Evolutionary conservation across 2,797 vertebrate genomes (phyloP).

Genomic region (Mus minutoides): DNA sequence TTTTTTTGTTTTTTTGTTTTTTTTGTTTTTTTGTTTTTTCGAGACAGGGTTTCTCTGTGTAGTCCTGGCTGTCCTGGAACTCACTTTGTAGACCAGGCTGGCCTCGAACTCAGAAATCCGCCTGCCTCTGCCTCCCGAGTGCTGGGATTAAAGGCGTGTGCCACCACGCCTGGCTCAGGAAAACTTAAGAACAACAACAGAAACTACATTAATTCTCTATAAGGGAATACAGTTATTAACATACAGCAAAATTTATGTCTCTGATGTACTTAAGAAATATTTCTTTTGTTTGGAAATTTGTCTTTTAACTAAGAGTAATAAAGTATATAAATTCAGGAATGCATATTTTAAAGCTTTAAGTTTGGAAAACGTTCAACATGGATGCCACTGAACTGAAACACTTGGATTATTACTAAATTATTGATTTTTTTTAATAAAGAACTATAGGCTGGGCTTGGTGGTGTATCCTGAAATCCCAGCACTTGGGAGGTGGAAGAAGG

Average conservation of each 20-base stretch:
- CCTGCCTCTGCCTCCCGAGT: too few species aligned
- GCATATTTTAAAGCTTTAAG: conserved; percentile 22
- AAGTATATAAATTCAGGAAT: conserved; percentile 2
- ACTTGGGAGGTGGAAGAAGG: neutral
- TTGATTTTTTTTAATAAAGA: neutral
- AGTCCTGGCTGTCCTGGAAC: too few species aligned
- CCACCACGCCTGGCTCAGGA: too few species aligned
- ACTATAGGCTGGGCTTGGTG: neutral
- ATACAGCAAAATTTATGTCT: neutral
- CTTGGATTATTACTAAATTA: neutral
- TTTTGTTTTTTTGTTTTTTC: too few species aligned
- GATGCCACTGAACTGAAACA: neutral
- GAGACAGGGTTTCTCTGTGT: too few species aligned
- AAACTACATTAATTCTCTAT: neutral
- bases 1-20: too few species aligned
- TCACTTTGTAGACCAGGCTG: too few species aligned
- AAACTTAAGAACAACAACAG: neutral
- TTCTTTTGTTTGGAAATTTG: conserved; percentile 8
- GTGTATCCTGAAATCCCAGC: neutral
- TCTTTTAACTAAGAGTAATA: conserved; percentile 11
- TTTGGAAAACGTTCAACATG: neutral
- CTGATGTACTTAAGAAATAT: neutral
- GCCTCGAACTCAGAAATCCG: too few species aligned
- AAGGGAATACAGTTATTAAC: neutral
- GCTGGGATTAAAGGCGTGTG: too few species aligned